Base-by-base conservation (phyloP, 1,140 invertebrate species). In the Cecropterus lyciades region DNA sequence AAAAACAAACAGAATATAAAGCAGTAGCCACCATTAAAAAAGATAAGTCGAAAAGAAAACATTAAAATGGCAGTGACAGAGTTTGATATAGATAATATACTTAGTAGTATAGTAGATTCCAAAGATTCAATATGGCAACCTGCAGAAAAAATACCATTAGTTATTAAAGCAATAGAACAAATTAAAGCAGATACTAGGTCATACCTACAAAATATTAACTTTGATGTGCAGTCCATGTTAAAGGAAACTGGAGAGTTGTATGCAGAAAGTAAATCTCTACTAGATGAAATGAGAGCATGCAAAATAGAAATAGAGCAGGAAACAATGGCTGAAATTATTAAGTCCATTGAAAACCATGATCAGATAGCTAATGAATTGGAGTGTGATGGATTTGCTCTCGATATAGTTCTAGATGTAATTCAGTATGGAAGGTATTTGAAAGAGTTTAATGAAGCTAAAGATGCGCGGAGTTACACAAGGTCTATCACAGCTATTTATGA, bases 271-370 rank as follows among this genome's bases (percentile, higher is more conserved):
- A 85, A 92, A 37, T 75, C 76, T 33, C 68, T 95, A 9, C 55
- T 93, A 2, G 65, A 91, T 2, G 92, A 94, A 57, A 92, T 95
- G 75, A 79, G 89, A 42, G 57, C 63, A 7, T 92, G 94, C 20
- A 88, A 94, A 65, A 85, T 82, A 37, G 89, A 92, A 46, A 93
- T 95, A 59, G 92, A 94, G 67, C 75, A 93, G 55, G 75, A 94
- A 82, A 92, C 93, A n/a, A 93, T 94, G 80, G 89, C 93, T 53
- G 93, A 95, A 74, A 84, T 95, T 45, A 75, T 91, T 4, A 91
- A 92, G 60, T 93, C 93, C 0, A 92, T 93, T 8, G 91, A 93
- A 48, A 94, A 94, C 72, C 82, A 95, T 66, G 83, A 94, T 53
- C 84, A 84, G 67, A 80, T 95, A 20, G 87, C 92, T 7, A 81